Evolutionary conservation across 1,140 invertebrate genomes (phyloP), one percentile per base, ranked within the genome.

Genomic region (Nasonia vitripennis): DNA sequence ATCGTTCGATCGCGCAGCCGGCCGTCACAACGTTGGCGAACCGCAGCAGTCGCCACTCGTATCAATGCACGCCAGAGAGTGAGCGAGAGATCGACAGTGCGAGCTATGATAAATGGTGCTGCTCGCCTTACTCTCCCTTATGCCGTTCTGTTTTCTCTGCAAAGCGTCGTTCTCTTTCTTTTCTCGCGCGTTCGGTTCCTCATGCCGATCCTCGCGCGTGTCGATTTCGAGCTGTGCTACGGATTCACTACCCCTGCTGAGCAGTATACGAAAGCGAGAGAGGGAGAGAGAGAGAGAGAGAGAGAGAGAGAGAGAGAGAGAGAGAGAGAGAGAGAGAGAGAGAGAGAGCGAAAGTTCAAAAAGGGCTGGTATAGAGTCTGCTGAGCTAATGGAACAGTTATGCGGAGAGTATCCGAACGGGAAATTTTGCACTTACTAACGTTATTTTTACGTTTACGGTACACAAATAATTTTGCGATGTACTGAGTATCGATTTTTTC

Each of bases 81-180:
- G 34, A 79, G 71, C 88, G 87, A 86, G 85, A 91, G 91, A 93
- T 93, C 92, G 92, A 92, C 92, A 92, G 90, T 88, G 82, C 88
- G 88, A 89, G 88, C 88, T 87, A 90, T 93, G 91, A 93, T 93
- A 91, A 93, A 93, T 92, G 91, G 89, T 91, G 85, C 84, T 87
- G 67, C 75, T n/a, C 55, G 75, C 71, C 17, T 62, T 62, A 67
- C 81, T 41, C 74, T 71, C 68, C 68, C 27, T 2, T 7, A 68
- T 41, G 7, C n/a, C 79, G 68, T 77, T 70, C 45, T 67, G 71
- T 84, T 81, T 70, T 83, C 55, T n/a, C 20, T 62, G 55, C 55
- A 62, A 62, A 17, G 55, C 55, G 55, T 6, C 55, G 20, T 62
- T 62, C 68, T 75, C 83, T 85, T 68, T 14, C 51, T 83, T 62